Conservation (phyloP, 2,113 vertebrate species). For the Pogonocichla stellata region DNA sequence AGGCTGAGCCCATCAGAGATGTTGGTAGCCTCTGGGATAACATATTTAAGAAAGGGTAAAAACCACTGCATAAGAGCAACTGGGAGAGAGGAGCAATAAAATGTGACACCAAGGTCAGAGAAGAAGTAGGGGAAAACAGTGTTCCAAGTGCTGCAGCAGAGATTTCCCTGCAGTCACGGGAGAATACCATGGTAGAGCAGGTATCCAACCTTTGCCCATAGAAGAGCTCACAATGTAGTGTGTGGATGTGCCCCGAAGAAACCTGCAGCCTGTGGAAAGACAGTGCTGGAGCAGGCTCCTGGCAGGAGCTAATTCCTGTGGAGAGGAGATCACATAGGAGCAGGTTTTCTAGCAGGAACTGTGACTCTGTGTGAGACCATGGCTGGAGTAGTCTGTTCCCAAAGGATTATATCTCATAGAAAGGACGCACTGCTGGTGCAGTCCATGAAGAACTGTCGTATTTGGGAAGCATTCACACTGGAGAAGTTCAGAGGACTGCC, state of each 20-base stretch:
- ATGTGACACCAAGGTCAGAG: neutral
- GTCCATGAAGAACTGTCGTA: neutral
- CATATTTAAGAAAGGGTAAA: neutral
- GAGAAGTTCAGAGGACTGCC: neutral
- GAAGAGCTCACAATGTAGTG: neutral
- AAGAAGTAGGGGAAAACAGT: neutral
- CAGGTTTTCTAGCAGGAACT: neutral
- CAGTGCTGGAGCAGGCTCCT: neutral
- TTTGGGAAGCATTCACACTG: neutral
- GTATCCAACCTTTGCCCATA: neutral
- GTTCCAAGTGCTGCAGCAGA: neutral
- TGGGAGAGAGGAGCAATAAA: neutral
- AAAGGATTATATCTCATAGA: neutral
- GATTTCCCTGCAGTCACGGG: neutral
- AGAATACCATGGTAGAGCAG: neutral
- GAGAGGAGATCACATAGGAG: neutral
- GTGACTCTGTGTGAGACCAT: neutral
- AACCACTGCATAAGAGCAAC: neutral
- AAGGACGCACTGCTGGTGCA: neutral
- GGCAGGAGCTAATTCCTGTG: neutral
- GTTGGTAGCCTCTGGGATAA: neutral
- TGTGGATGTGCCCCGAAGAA: neutral
- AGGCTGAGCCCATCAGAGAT: neutral
- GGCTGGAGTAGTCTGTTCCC: neutral
- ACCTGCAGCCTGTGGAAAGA: neutral